Conservation (phyloP, 1,140 invertebrate species). For the Achroia grisella region DNA sequence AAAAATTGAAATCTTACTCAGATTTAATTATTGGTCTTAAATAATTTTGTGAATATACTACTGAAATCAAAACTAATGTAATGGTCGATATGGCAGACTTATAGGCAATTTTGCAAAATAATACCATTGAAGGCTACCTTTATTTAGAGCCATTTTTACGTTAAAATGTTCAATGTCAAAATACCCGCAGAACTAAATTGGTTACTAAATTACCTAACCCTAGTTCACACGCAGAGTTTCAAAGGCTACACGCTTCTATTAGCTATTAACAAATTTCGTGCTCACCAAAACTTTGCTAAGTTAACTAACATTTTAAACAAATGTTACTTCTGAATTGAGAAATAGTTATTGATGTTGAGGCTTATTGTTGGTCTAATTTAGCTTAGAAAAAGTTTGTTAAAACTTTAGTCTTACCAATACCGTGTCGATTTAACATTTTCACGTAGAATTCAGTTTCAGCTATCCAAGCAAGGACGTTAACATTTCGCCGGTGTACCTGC, state of each 20-base stretch:
- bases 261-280: neutral
- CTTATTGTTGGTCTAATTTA: neutral
- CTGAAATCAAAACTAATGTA: no score
- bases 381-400: neutral
- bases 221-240: conserved; percentile 20
- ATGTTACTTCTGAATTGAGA: neutral
- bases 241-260: neutral
- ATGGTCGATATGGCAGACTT: conserved; percentile 42
- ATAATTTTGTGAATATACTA: no score
- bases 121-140: conserved; percentile 44
- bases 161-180: conserved; percentile 61
- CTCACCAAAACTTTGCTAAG: neutral
- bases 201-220: conserved; percentile 31
- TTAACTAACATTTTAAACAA: neutral
- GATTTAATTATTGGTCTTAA: no score
- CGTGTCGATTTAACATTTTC: no score
- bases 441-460: no score
- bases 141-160: conserved; percentile 37
- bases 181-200: conserved; percentile 60
- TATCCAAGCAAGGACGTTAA: no score
- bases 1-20: no score
- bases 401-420: no score
- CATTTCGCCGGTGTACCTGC: no score
- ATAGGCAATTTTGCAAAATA: conserved; percentile 39
- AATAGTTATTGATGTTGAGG: neutral